Base-by-base conservation (phyloP, 1,140 invertebrate species). In the Leptopilina clavipes region DNA sequence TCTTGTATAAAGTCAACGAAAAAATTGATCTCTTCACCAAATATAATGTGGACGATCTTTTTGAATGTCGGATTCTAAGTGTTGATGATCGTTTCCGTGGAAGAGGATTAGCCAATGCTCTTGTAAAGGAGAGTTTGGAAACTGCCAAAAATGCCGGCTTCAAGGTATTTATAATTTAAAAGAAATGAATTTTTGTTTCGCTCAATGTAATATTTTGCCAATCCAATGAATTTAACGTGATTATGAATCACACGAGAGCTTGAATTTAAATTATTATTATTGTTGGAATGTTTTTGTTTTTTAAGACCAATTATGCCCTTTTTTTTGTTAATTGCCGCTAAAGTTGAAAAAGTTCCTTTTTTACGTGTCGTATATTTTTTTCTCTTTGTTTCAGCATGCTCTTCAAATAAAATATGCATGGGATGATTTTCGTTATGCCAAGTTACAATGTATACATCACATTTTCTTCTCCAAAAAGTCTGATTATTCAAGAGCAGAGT, bases 21-120 rank as follows among this genome's bases (percentile, higher is more conserved):
- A 91, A 92, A 73, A 79, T 93, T 44, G 91, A 94, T 89, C 84
- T 95, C 3, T 95, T 94, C 82, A 81, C 81, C 2, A 93, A 91
- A 71, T 95, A 93, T 86, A 85, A 92, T 65, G 93, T 95, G 5
- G 93, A 95, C 40, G 92, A 93, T 74, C 92, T 96, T n/a, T 94
- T 96, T 81, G 95, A 96, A 86, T 93, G 94, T 79, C 91, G 95
- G 65, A 96, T 96, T 77, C 92, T 96, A 10, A 95, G 94, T 31
- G 94, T 96, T 7, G 93, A 95, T 75, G 91, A 92, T 22, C 86
- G 90, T 56, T 95, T 92, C 76, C 91, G 95, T 9, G 95, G 95
- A 0, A 91, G 89, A 79, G 95, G 95, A 11, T 89, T 96, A 54
- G 95, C 94, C 1, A 93, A 93, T 77, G 91, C 94, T 79, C 90